Conservation (phyloP, 1,140 invertebrate genomes). For the Chymomyza costata region DNA sequence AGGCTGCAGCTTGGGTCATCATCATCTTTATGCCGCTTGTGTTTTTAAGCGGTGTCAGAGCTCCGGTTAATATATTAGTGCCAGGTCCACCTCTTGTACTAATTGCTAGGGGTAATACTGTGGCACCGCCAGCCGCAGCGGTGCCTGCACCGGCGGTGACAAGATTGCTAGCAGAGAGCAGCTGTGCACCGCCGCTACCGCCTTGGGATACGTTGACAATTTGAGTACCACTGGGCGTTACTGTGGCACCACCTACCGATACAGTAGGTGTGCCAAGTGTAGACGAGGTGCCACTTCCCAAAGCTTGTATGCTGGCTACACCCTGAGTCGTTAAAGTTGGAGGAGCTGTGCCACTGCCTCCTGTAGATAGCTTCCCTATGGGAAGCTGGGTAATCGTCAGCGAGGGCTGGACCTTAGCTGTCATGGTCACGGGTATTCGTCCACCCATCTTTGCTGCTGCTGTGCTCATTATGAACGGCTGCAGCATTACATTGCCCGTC, state of each 20-base stretch:
- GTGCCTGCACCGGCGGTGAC: constrained; percentile 26
- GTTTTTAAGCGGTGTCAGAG: constrained; percentile 66
- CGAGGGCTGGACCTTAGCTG: constrained; percentile 69
- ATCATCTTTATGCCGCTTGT: constrained; percentile 66
- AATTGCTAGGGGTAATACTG: constrained; percentile 63
- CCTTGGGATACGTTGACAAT: constrained; percentile 33
- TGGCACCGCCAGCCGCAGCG: constrained; percentile 51
- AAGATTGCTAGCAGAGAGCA: constrained; percentile 22
- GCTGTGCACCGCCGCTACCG: constrained; percentile 29
- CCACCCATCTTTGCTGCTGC: constrained; percentile 64
- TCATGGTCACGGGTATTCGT: constrained; percentile 66
- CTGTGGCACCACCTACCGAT: constrained; percentile 8
- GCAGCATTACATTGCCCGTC: constrained; percentile 65
- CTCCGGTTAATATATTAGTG: constrained; percentile 59
- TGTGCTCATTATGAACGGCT: constrained; percentile 71
- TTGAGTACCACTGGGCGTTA: constrained; percentile 40
- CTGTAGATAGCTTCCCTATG: constrained; percentile 53
- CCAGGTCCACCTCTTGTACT: constrained; percentile 42
- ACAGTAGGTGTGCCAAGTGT: background rate
- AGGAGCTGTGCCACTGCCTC: constrained; percentile 13
- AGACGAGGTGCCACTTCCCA: constrained; percentile 26
- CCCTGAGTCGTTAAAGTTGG: constrained; percentile 46
- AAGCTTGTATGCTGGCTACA: constrained; percentile 61
- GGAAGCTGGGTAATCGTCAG: constrained; percentile 69
- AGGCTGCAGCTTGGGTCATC: constrained; percentile 51